Conservation (phyloP, 2,797 vertebrate species). For the Hypotaenidia philippensis region DNA sequence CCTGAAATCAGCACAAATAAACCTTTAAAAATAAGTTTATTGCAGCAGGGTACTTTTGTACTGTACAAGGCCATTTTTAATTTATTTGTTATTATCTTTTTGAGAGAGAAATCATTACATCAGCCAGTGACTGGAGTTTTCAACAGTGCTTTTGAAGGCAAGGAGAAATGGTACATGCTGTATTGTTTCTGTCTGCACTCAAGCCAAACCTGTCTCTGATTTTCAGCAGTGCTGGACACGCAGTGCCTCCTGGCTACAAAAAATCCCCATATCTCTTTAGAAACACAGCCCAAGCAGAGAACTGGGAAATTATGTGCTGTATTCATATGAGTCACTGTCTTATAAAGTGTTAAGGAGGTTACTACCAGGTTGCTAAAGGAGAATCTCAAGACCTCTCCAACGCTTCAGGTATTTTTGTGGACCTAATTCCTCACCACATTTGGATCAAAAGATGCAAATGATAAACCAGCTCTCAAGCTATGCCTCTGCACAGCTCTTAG, state of each 20-base stretch:
- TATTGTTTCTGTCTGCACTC: background rate
- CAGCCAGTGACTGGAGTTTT: background rate
- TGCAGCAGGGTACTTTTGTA: background rate
- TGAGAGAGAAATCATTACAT: background rate
- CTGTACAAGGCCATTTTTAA: background rate
- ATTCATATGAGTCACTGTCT: background rate
- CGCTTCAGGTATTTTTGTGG: background rate
- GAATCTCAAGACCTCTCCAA: background rate
- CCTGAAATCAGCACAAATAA: slow-evolving; percentile 1
- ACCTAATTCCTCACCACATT: background rate
- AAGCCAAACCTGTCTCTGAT: slow-evolving; percentile 23
- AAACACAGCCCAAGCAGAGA: background rate
- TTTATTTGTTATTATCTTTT: background rate
- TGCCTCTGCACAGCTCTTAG: background rate
- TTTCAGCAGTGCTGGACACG: slow-evolving; percentile 1
- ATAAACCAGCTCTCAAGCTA: background rate
- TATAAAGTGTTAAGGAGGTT: background rate
- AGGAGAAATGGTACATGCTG: background rate
- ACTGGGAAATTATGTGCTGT: background rate
- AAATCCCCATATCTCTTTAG: background rate
- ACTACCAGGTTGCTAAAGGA: background rate
- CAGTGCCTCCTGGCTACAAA: background rate
- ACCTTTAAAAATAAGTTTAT: background rate
- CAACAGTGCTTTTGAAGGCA: slow-evolving; percentile 22
- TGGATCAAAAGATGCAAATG: background rate